Evolutionary conservation across 1,140 invertebrate genomes (phyloP), one percentile per base, ranked within the genome.

Genomic region (Heliconius nattereri): DNA sequence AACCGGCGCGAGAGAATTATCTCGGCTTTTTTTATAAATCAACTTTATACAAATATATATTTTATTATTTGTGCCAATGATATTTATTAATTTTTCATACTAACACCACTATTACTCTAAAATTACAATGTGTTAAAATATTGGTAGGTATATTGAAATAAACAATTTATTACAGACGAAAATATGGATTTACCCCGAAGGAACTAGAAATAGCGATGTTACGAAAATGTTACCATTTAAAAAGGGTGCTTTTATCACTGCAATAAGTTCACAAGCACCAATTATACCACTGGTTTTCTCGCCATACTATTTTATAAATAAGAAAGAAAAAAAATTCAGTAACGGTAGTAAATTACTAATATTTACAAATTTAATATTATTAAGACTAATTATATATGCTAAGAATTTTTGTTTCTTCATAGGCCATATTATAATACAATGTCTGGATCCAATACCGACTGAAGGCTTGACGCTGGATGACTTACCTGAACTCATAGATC

Each of bases 341-440:
- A 91, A 89, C 90, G 93, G 94, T 93, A 87, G 80, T 2, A 45
- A 45, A 45, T 45, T 45, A 45, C 16, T 16, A 16, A 5, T 45
- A 1, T 45, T 45, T 16, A 16, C 0, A 45, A 45, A 3, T 45
- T 45, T 45, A 16, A 45, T 45, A 45, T 16, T 45, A 5, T 45
- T 45, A 45, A 45, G 5, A 6, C 1, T 45, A 45, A 6, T 3
- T 45, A 45, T 45, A 6, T 1, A 45, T 16, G 40, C 16, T 45
- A 3, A 45, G 40, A 45, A 1, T 45, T 45, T 11, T 11, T 66
- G 16, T 29, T 0, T 78, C 26, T 26, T 76, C 87, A 71, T 90
- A 97, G 98, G 97, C 77, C 96, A 96, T 82, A 95, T 98, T 71
- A 95, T 98, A 60, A 96, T 98, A 19, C 97, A 97, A 77, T 96